phyloP scores from a whole-genome alignment of 2,888 invertebrate genomes.

The Epinotia brunnichana region DNA sequence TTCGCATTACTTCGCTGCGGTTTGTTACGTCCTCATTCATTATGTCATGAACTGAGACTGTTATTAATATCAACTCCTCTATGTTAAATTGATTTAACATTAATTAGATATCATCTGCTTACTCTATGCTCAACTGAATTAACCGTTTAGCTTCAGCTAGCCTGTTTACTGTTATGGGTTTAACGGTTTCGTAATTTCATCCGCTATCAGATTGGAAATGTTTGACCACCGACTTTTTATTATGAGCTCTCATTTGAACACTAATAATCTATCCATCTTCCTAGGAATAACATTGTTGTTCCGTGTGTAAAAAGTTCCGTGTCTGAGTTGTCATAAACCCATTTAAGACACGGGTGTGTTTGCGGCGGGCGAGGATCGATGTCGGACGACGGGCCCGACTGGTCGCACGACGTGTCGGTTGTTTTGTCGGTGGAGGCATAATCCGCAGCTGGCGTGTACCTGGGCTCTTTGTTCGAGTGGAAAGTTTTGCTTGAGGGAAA shows the following conservation, averaged over 20 bases:
- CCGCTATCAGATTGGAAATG: constrained; percentile 48
- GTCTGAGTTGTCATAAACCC: constrained; percentile 73
- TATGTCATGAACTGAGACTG: constrained; percentile 74
- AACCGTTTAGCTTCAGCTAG: constrained; percentile 37
- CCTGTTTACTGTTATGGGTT: constrained; percentile 68
- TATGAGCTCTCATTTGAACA: constrained; percentile 48
- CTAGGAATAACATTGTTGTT: constrained; percentile 46
- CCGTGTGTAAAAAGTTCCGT: constrained; percentile 60
- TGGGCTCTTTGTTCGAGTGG: constrained; percentile 77
- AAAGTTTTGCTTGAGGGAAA: constrained; percentile 64
- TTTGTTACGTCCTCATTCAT: constrained; percentile 74
- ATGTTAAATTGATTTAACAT: constrained; percentile 75
- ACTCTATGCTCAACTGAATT: constrained; percentile 31
- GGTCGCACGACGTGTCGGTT: constrained; percentile 57
- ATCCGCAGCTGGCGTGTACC: constrained; percentile 77
- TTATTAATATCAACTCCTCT: constrained; percentile 70
- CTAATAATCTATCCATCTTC: constrained; percentile 56
- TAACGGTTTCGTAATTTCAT: constrained; percentile 66
- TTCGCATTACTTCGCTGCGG: constrained; percentile 71
- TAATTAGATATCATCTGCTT: constrained; percentile 67
- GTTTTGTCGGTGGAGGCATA: constrained; percentile 61
- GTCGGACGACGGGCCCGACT: constrained; percentile 50
- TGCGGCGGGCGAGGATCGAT: constrained; percentile 48
- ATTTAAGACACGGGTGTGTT: constrained; percentile 67
- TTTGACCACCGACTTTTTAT: constrained; percentile 33